Percentiles rank a stretch among this genome's conserved stretches.
Conservation (phyloP, 1,140 invertebrate species). For the Drosophila grimshawi region DNA sequence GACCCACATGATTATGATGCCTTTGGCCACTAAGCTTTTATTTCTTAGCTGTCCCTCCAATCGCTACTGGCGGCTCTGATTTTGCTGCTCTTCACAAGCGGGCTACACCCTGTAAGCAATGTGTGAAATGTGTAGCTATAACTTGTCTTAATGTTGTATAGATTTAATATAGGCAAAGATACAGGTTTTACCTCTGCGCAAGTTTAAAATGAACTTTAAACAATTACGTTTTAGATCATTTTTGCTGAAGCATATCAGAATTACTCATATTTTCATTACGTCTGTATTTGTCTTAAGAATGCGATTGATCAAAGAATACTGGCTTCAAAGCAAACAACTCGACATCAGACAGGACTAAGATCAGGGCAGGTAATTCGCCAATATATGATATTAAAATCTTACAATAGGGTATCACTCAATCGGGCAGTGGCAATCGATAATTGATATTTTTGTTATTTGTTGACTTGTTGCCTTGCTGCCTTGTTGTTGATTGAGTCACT, state of each 20-base stretch:
- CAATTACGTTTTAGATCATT: too few species aligned
- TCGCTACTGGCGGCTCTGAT: neutral
- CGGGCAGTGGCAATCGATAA: neutral
- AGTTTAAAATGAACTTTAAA: too few species aligned
- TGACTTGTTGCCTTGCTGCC: constrained; percentile 24
- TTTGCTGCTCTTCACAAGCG: neutral
- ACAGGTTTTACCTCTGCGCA: too few species aligned
- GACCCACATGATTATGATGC: constrained; percentile 78
- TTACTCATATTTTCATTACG: too few species aligned
- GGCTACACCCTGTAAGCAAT: neutral
- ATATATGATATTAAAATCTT: neutral
- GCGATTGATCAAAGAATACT: too few species aligned
- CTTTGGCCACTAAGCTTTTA: constrained; percentile 23
- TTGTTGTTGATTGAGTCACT: constrained; percentile 74
- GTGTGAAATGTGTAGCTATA: neutral
- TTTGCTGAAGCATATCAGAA: too few species aligned
- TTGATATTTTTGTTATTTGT: constrained; percentile 3
- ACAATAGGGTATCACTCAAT: constrained; percentile 13
- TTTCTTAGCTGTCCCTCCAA: constrained; percentile 35
- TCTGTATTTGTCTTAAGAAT: too few species aligned
- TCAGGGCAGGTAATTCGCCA: too few species aligned
- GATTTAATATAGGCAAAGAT: too few species aligned
- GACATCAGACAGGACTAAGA: too few species aligned
- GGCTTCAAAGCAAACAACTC: too few species aligned
- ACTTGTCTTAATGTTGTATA: too few species aligned